phyloP scores from a whole-genome alignment of 1,140 invertebrate species.

The Acromyrmex charruanus region DNA sequence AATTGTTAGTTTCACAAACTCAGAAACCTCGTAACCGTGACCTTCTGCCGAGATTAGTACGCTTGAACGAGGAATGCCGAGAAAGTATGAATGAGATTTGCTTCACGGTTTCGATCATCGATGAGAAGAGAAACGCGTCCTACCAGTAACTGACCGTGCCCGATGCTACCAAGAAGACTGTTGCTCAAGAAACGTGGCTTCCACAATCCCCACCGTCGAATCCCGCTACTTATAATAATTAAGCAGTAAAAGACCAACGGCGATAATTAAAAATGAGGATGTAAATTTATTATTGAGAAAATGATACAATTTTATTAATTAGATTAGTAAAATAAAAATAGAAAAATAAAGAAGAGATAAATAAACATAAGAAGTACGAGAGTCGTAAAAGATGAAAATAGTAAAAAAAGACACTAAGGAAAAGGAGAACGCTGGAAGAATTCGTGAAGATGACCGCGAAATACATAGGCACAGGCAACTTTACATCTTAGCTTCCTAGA shows the following conservation, averaged over 20 bases:
- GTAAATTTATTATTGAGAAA: background rate
- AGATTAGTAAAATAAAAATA: background rate
- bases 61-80: background rate
- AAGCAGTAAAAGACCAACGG: background rate
- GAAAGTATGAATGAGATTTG: background rate
- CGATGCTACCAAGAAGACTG: slow-evolving; percentile 37
- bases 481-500: too few species aligned
- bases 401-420: background rate
- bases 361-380: background rate
- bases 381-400: background rate
- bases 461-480: background rate
- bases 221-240: background rate
- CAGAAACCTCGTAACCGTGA: background rate
- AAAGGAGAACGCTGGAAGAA: slow-evolving; percentile 23
- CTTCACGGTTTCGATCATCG: background rate
- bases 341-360: background rate
- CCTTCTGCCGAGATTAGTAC: background rate
- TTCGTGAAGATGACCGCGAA: slow-evolving; percentile 1
- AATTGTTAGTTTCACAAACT: background rate
- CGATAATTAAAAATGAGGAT: background rate
- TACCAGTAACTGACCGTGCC: slow-evolving; percentile 70
- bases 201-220: slow-evolving; percentile 60
- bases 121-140: slow-evolving; percentile 53
- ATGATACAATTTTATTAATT: background rate
- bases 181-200: background rate